phyloP scores from a whole-genome alignment of 2,888 invertebrate genomes.

The Lasioglossum pauxillum region DNA sequence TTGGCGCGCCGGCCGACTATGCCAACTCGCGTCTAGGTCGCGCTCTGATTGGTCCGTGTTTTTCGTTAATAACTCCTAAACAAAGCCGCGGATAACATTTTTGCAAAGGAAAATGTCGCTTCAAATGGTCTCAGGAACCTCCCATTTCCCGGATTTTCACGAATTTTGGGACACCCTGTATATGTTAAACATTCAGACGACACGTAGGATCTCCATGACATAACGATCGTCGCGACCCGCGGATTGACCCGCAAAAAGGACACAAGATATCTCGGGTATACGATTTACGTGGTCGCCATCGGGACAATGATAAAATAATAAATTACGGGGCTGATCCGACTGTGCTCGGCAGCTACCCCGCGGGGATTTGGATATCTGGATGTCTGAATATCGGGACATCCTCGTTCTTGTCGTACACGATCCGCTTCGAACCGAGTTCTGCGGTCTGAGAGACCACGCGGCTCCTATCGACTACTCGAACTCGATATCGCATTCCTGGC shows the following conservation, averaged over 20 bases:
- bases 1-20: too few species aligned
- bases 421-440: slow-evolving; percentile 26
- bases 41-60: too few species aligned
- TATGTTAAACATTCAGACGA: neutral
- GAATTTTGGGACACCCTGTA: too few species aligned
- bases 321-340: neutral
- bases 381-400: neutral
- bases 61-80: too few species aligned
- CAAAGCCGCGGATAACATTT: too few species aligned
- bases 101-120: too few species aligned
- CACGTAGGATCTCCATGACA: neutral
- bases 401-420: slow-evolving; percentile 5
- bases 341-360: neutral
- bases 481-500: slow-evolving; percentile 27
- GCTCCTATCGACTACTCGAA: slow-evolving; percentile 26
- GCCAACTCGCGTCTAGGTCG: too few species aligned
- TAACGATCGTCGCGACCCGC: neutral
- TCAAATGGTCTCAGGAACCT: too few species aligned
- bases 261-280: neutral
- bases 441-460: neutral
- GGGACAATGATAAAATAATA: neutral
- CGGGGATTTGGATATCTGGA: neutral
- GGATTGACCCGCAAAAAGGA: neutral
- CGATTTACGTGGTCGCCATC: neutral
- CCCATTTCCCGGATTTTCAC: too few species aligned